Evolutionary conservation across 2,113 vertebrate species (phyloP), one percentile per base, ranked within the genome.

Genomic region (Dinomys branickii): DNA sequence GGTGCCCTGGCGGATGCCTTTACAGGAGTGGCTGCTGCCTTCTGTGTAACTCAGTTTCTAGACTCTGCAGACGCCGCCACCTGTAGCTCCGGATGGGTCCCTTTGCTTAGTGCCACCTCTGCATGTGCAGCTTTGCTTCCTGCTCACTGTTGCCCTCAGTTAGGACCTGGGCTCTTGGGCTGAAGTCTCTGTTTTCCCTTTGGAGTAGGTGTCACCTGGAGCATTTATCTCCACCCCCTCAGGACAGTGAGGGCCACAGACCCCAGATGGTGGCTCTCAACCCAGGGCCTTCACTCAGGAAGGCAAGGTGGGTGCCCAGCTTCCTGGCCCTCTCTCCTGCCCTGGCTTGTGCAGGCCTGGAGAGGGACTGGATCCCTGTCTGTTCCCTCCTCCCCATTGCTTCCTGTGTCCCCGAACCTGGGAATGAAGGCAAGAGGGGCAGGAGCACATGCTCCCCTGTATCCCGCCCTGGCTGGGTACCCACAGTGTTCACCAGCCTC

Each of bases 1-100:
- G 6, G 33, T 33, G 28, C 20, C 56, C 22, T 8, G 17, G 12
- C 2, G 3, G 44, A 38, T 12, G 0, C 16, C 7, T 19, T 28
- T 19, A 20, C 14, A 13, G 0, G 13, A 41, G 59, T 11, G 65
- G 22, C 83, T 11, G 30, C n/a, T 26, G 11, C 30, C 28, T 35
- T 67, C 11, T 1, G 19, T 50, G 50, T 5, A 8, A 26, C 41
- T 69, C 44, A 84, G 20, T 61, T 50, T 38, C 26, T 3, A 73
- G 69, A 26, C 17, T 44, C 35, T 20, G n/a, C 30, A 77, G 41
- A 30, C 47, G 73, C 30, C 17, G 4, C 41, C 24, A 2, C 3
- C 38, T 16, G 16, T 14, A 12, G 1, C 7, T 67, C 54, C 38
- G 54, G 73, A 17, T 26, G 17, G 14, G 10, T 7, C 26, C 47